Percentiles rank a stretch among this genome's conserved stretches.
Conservation (phyloP, 2,888 invertebrate species). For the Agonopterix arenella region DNA sequence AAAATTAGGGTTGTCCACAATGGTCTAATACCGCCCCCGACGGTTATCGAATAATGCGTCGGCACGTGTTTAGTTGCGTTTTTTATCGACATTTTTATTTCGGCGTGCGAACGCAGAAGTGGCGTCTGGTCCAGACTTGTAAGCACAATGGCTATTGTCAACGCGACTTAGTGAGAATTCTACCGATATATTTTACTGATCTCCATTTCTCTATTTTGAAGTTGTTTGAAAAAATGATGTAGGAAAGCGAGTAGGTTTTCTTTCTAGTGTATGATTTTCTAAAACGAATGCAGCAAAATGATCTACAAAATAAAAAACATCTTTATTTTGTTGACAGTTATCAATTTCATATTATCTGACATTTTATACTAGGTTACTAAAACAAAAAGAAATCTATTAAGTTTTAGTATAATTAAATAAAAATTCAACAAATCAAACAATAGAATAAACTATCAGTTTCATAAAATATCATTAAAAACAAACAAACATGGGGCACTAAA, state of each 20-base stretch:
- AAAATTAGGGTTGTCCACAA: constrained; percentile 64
- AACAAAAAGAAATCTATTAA: too few species aligned
- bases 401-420: too few species aligned
- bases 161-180: background rate
- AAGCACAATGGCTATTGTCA: constrained; percentile 35
- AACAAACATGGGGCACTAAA: constrained; percentile 40
- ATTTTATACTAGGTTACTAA: too few species aligned
- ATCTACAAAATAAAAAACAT: too few species aligned
- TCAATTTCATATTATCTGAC: too few species aligned
- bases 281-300: too few species aligned
- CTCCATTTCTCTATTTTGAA: too few species aligned
- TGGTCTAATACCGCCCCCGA: constrained; percentile 69
- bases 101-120: constrained; percentile 64
- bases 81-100: constrained; percentile 49
- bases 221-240: too few species aligned
- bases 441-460: constrained; percentile 38
- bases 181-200: too few species aligned
- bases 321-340: too few species aligned
- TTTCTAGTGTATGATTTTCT: too few species aligned
- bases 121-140: constrained; percentile 59
- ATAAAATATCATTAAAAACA: constrained; percentile 51
- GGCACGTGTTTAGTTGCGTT: constrained; percentile 62
- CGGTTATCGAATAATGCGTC: constrained; percentile 72
- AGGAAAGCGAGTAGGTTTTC: too few species aligned
- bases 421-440: constrained; percentile 3